Conservation (phyloP, 2,113 vertebrate genomes). For the Buteo buteo region DNA sequence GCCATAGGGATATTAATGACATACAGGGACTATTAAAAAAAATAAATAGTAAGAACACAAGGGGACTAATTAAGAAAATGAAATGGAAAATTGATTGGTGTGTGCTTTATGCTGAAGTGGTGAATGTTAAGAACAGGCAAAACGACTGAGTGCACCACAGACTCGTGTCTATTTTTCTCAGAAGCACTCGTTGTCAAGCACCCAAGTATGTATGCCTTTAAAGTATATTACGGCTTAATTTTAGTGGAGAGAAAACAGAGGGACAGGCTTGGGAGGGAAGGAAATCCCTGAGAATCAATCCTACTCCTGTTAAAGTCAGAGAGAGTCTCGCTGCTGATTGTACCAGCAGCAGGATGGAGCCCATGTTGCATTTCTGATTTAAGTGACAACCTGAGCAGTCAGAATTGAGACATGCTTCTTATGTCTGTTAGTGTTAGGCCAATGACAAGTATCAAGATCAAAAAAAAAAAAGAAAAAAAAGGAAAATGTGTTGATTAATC, state of each 20-base stretch:
- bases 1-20: conserved; percentile 71
- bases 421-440: neutral
- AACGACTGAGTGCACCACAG: neutral
- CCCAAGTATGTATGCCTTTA: neutral
- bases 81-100: neutral
- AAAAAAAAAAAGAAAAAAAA: neutral
- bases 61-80: conserved; percentile 38
- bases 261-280: neutral
- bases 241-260: neutral
- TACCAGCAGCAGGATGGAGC: neutral
- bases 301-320: neutral
- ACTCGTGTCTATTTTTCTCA: neutral
- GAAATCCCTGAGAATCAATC: neutral
- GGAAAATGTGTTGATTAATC: neutral
- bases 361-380: neutral
- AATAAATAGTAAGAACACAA: neutral
- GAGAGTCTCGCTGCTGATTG: neutral
- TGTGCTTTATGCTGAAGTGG: conserved; percentile 7
- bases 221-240: neutral
- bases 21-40: conserved; percentile 1
- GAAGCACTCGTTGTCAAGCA: neutral
- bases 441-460: neutral
- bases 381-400: neutral
- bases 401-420: neutral
- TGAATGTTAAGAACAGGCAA: neutral